A percentile compares a stretch with the other conserved stretches of the same genome.
Evolutionary conservation across 2,888 invertebrate species (phyloP).

Genomic region (Phlogophora meticulosa): DNA sequence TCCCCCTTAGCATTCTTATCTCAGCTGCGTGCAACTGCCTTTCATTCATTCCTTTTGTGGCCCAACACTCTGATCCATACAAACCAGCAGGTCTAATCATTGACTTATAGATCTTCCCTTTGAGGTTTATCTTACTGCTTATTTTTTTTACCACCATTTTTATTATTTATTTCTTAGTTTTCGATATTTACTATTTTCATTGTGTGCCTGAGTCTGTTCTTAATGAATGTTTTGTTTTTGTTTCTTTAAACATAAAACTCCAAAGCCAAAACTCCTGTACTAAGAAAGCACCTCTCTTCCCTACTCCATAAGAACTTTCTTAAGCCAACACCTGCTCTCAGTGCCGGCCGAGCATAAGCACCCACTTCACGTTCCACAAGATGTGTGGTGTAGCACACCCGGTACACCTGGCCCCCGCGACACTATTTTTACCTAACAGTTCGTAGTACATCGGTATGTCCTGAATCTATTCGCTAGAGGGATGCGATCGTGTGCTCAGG

Average conservation of each 20-base stretch:
- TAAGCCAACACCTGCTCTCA: conserved; percentile 29
- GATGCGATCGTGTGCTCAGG: conserved; percentile 62
- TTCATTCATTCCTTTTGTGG: no score
- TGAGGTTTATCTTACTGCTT: no score
- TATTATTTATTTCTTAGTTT: no score
- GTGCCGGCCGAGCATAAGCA: conserved; percentile 27
- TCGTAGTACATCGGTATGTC: conserved; percentile 66
- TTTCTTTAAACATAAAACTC: not conserved
- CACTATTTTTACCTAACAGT: conserved; percentile 67
- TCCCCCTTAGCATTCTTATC: no score
- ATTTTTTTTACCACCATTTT: no score
- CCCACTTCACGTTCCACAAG: conserved; percentile 52
- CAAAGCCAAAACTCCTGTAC: not conserved
- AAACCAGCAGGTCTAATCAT: no score
- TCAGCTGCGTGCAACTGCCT: no score
- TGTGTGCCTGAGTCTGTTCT: no score
- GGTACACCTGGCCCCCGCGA: conserved; percentile 61
- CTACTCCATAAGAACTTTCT: conserved; percentile 1
- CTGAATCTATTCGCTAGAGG: conserved; percentile 69
- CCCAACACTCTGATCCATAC: no score
- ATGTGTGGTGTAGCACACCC: conserved; percentile 63
- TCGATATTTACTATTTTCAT: no score
- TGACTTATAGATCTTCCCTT: no score
- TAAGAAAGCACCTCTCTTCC: conserved; percentile 22
- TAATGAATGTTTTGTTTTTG: no score